Evolutionary conservation across 2,113 vertebrate genomes (phyloP), one percentile per base, ranked within the genome.

Genomic region (Sinocyclocheilus anshuiensis): DNA sequence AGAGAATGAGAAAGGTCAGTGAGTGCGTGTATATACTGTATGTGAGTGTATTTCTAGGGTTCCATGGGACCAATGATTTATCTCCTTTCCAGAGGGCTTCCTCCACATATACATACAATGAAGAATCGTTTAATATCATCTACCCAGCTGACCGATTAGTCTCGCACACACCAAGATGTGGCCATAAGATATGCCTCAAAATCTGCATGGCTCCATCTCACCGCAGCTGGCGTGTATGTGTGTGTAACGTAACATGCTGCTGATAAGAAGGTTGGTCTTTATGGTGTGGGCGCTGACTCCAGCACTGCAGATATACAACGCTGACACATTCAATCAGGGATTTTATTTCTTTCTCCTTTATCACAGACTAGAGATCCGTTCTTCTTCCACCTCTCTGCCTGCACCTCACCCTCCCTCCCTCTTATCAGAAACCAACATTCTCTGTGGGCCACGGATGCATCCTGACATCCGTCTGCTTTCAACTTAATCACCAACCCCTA

Each of bases 301-400:
- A 59, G 87, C 84, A 83, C 48, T 76, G 22, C 78, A 88, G 84
- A 85, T 83, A 81, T 81, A 76, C 77, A 57, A 65, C 45, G 22
- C 55, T 87, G 86, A 85, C 79, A 79, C 81, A 87, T 82, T 89
- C 88, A 87, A 77, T 86, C 87, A 85, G 84, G 71, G 78, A 80
- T 59, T 85, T 85, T 77, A 83, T 88, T 88, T 81, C 84, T 81
- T 81, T 77, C 84, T 65, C 76, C 72, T 82, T 88, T 85, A 81
- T 77, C 77, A 63, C 33, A 13, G 15, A 33, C 26, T 48, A 50
- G 45, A 72, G 85, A 81, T 81, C 82, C 33, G 29, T 69, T 63
- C 55, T 80, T 53, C 87, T 77, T 77, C 11, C 59, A 67, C 48
- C 33, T 9, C 48, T 63, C 84, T 39, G 20, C 24, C n/a, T 3